Evolutionary conservation across 37 sponge, comb jelly and placozoan genomes (phyloP).

Genomic region (Oscarella lobularis): DNA sequence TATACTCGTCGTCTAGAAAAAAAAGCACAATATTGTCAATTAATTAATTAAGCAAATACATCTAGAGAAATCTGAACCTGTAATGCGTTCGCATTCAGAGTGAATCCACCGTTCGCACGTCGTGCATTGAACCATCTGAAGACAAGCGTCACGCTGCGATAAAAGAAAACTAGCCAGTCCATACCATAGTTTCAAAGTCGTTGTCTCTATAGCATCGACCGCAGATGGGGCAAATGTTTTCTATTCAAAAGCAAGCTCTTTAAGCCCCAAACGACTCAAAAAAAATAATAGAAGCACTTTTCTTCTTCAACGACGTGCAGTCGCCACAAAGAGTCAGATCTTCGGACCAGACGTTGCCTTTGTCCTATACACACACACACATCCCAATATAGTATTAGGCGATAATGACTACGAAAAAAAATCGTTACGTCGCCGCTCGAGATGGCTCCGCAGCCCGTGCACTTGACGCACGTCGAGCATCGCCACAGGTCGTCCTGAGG

Average conservation of each 20-base stretch:
- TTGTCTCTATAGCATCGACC: constrained; percentile 56
- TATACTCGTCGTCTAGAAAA: background rate
- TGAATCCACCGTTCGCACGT: background rate
- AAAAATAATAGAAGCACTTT: background rate
- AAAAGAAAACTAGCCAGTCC: background rate
- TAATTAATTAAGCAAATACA: background rate
- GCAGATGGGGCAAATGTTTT: constrained; percentile 84
- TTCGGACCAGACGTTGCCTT: background rate
- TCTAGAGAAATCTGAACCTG: too few relatives aligned
- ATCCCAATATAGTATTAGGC: background rate
- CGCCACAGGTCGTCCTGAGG: background rate
- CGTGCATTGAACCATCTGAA: background rate
- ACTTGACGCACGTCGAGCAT: background rate
- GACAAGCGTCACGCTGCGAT: background rate
- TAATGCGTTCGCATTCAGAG: background rate
- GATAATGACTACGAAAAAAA: background rate
- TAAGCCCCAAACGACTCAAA: background rate
- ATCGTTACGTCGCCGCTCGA: background rate
- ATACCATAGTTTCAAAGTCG: constrained; percentile 71
- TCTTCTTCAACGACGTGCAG: background rate
- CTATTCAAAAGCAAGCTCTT: constrained; percentile 17
- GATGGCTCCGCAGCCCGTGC: background rate
- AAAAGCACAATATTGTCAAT: background rate
- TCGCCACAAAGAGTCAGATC: background rate
- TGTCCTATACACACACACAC: background rate